Base-by-base conservation (phyloP, 35 echinoderm and acorn worm genomes). In the Diadema setosum region DNA sequence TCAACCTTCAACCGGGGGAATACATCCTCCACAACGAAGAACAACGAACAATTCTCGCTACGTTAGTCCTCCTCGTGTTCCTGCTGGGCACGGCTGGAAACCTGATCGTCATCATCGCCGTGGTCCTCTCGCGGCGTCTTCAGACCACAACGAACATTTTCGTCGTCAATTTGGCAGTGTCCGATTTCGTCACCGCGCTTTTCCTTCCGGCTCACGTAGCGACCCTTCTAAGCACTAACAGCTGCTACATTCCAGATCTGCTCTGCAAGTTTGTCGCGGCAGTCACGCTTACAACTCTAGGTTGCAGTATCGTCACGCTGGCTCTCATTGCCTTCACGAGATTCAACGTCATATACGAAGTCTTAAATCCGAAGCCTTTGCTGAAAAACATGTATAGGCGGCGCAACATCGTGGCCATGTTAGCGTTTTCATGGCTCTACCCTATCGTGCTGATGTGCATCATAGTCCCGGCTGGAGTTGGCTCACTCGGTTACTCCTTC, bases 71-170 rank as follows among this genome's bases (percentile, higher is more conserved):
- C 16, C 26, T 85, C 42, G 82, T 67, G 15, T 42, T 48, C 25
- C 50, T 94, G 16, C 15, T 94, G 27, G 87, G 87, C 2, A 46
- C 58, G 18, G 40, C 84, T 14, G 92, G 87, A 17, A 89, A 94
- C 21, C 76, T 65, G 41, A 65, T 90, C 17, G 92, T 94, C 65
- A 65, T 94, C 17, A 40, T 58, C 30, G 87, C 87, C 29, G 91
- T 93, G 9, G 61, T 89, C n/a, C 20, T 94, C 23, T 94, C 85
- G 6, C 89, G 81, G 46, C 88, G 84, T 81, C 69, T 94, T 31
- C 87, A 87, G 45, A 89, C 87, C 25, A 70, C 92, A 24, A 94
- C 92, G 7, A 94, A 94, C 73, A 87, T 88, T 43, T 94, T 90
- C 26, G 87, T 94, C 20, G 82, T 94, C 15, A 94, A 94, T 41